Base-by-base conservation (phyloP, 2,888 invertebrate genomes). In the Chrysolina haemoptera region DNA sequence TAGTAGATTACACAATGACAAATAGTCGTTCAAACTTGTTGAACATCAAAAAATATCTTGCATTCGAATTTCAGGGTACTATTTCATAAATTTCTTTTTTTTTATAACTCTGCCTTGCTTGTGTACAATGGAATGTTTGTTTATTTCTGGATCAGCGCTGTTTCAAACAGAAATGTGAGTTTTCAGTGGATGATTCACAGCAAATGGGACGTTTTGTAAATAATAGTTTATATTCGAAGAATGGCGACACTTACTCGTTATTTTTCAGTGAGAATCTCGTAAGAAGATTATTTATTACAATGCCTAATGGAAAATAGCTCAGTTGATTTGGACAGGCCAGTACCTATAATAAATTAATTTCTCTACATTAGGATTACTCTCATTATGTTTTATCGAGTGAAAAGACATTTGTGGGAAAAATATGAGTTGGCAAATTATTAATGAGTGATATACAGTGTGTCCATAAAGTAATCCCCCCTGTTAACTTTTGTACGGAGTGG, bases 241-340 rank as follows among this genome's bases (percentile, higher is more conserved):
- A 71, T 62, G 71, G 67, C 50, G 71, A 71, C 68, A 71, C 68
- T 71, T 71, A 67, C 67, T 71, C 68, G 71, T 71, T 68, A 71
- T 71, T 68, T 71, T 71, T 53, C 71, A 68, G 41, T 12, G 62
- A 18, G 16, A 62, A 66, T 62, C 67, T 71, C 50, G 20, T 10
- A 55, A 18, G 40, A 43, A 14, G 20, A 65, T 70, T 22, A 55
- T 65, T 70, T 50, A 67, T 67, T 55, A 2, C 14, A 20, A 48
- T 35, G 4, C 9, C 40, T 3, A 41, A 40, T 53, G n/a, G n/a
- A 35, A 59, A 59, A 59, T 59, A 59, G 59, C 27, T n/a, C 22
- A 59, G 35, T 20, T 20, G 53, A 20, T 11, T 53, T 11, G 20
- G 5, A 53, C 53, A 53, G 53, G 53, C 10, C 18, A 53, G 53